Evolutionary conservation across 2,888 invertebrate genomes (phyloP), one percentile per base, ranked within the genome.

Genomic region (Dusona sp.): DNA sequence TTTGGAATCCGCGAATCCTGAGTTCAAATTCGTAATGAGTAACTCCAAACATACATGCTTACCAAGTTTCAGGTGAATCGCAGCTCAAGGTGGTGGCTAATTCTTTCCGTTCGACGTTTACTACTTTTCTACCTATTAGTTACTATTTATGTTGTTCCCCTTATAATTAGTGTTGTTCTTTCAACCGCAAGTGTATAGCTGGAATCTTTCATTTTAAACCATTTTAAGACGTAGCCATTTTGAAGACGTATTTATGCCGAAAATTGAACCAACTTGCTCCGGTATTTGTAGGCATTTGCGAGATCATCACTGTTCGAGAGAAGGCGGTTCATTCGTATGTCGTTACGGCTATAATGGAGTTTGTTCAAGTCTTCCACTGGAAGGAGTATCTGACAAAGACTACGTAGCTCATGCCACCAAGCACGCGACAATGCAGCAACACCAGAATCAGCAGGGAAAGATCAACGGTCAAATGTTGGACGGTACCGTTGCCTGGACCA

Each of bases 261-360:
- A 29, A 4, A 61, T 16, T 2, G 29, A 61, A 29, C 1, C 16
- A 16, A 38, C 19, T n/a, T n/a, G n/a, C 6, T 38, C 16, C 3
- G 22, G 45, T 8, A 8, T 42, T 75, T 48, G 3, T 94, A 97
- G 97, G 90, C 98, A 98, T 94, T 94, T 98, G 89, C 95, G 97
- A 90, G 97, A 97, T 81, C 96, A 96, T 83, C 98, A 98, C 92
- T 97, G 97, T 93, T 96, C 97, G 33, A 96, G 96, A 91, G 98
- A 98, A 94, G 98, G 98, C 80, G 98, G 98, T 42, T 97, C 98
- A 25, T 97, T 96, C 93, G 96, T 98, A 19, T 98, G 98, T 93
- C 97, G 97, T 91, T 98, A 98, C 95, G 98, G 98, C 64, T 96
- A 96, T 92, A 98, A 98, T 94, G 97, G 97, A 79, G 97, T 98